These are phyloP conservation scores for western clawed frog (Xenopus tropicalis) DNA, from an alignment of 2,113 vertebrate genomes.

Conservation along the genomic window UCB_Xtro_10.0 CM004452.2:45039001-45039500, in stretches of 20 bases:
- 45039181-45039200: conserved; percentile 92
- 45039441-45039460: not conserved
- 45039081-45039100: not conserved
- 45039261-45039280: too few relatives aligned
- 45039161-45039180: conserved; percentile 95
- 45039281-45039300: too few relatives aligned
- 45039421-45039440: conserved; percentile 86
- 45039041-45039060: not conserved
- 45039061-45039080: not conserved
- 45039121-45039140: conserved; percentile 92
- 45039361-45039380: conserved; percentile 85
- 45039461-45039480: too few relatives aligned
- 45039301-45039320: too few relatives aligned
- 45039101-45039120: too few relatives aligned
- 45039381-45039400: conserved; percentile 93
- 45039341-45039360: too few relatives aligned
- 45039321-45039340: too few relatives aligned
- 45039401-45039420: conserved; percentile 98
- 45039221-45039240: conserved; percentile 13
- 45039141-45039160: conserved; percentile 95
- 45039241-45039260: rapidly evolving
- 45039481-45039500: not conserved
- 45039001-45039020: not conserved
- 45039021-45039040: not conserved
- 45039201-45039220: conserved; percentile 4